Evolutionary conservation across 2,888 invertebrate species (phyloP), one percentile per base, ranked within the genome.

Genomic region (Malthinus flaveolus): DNA sequence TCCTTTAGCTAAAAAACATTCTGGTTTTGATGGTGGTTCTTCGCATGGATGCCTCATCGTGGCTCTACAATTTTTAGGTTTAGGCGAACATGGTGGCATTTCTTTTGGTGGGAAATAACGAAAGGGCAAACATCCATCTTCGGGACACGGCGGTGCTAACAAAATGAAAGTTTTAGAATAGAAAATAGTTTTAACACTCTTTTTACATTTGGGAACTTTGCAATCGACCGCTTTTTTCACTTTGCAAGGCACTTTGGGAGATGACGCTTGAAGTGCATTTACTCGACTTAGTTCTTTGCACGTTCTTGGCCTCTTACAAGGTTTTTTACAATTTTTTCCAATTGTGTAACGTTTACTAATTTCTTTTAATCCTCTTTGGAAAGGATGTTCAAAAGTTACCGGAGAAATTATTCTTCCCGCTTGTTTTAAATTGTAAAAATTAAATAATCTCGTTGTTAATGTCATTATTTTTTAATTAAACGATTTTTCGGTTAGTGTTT

Each of bases 301-400:
- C 7, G 15, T 10, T 35, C 23, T 10, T 36, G 10, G 12, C 3
- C 36, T 10, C 15, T 13, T 13, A 10, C 4, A 23, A 11, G 3
- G 13, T 36, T 49, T 23, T 39, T 13, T 35, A 9, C 51, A 52
- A n/a, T 34, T 31, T n/a, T 10, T 5, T 1, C 51, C 33, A 34
- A 31, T 31, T 35, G 51, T 52, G n/a, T 7, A 52, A 23, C 51
- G 33, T 13, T 52, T 15, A 11, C 51, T 52, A 32, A 32, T 34
- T 9, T 42, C 33, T 32, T 45, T 52, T 34, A 3, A 15, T 15
- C 15, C 7, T 4, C 9, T 1, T 15, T 42, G n/a, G 23, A 23
- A 23, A 2, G 23, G 23, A 23, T 23, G 2, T 23, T 23, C 23
- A 23, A 23, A 23, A 23, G 2, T 23, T 2, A 23, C 2, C 3